phyloP scores from a whole-genome alignment of 2,797 vertebrate genomes.

The Pagetopsis macropterus region DNA sequence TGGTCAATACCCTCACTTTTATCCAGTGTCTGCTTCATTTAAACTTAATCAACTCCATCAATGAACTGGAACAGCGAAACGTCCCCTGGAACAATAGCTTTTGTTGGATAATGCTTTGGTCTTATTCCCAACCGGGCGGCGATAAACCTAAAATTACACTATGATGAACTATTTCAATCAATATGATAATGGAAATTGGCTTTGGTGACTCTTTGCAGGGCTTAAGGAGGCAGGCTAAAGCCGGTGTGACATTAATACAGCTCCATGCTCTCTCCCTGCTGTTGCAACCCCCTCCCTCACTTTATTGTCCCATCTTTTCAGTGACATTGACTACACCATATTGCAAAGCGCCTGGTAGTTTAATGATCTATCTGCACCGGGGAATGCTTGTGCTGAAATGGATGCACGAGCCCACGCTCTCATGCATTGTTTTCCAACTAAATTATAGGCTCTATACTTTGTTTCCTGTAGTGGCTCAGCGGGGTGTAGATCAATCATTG shows the following conservation, averaged over 20 bases:
- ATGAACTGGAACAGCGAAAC: constrained; percentile 99
- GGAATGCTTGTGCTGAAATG: constrained; percentile 88
- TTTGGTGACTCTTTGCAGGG: constrained; percentile 85
- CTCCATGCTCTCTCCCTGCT: constrained; percentile 75
- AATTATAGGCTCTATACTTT: constrained; percentile 90
- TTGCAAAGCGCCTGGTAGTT: constrained; percentile 83
- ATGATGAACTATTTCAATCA: constrained; percentile 99
- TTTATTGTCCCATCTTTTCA: constrained; percentile 81
- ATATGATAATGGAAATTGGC: constrained; percentile 98
- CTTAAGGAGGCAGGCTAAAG: constrained; percentile 84
- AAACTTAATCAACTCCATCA: constrained; percentile 99
- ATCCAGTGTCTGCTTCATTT: constrained; percentile 99
- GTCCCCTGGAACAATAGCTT: constrained; percentile 96
- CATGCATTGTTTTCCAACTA: constrained; percentile 82
- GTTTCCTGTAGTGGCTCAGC: constrained; percentile 88
- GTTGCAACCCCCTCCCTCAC: constrained; percentile 75
- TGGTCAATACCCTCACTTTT: constrained; percentile 99
- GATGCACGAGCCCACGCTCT: constrained; percentile 83
- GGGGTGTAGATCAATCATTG: constrained; percentile 93
- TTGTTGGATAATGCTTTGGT: constrained; percentile 96
- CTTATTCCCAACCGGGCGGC: constrained; percentile 89
- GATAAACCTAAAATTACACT: constrained; percentile 95
- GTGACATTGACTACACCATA: constrained; percentile 88
- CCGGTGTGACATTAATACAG: constrained; percentile 84
- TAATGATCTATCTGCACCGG: constrained; percentile 90